Evolutionary conservation across 2,888 invertebrate species (phyloP), one percentile per base, ranked within the genome.

Genomic region (Aspidiotus rigidus): DNA sequence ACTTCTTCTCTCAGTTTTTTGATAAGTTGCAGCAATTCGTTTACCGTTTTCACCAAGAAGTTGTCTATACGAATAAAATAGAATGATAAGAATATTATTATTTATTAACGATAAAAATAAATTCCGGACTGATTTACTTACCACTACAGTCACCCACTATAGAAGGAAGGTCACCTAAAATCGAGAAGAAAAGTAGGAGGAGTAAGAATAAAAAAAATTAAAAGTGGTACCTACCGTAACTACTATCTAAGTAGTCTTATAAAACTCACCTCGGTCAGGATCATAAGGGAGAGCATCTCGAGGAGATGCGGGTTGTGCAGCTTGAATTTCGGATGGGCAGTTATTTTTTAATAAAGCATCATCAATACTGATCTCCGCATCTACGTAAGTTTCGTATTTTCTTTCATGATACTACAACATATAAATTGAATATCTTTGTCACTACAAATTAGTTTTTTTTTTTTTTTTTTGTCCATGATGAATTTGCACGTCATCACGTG

Each of bases 1-100:
- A 90, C 81, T 79, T 89, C 88, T 71, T 83, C 82, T 74, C 86
- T 85, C 56, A 93, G 82, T 67, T 83, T 78, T 75, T 85, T 86
- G n/a, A 86, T 84, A 62, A 84, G 81, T 73, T 81, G 81, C 75
- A 86, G 85, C 72, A 89, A 80, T 74, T 85, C 83, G 76, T 85
- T 85, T 73, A 89, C 78, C 7, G 85, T 83, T 77, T 84, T 85
- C 74, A 85, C 81, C 74, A 88, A 79, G 72, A 83, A 80, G 75
- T 82, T 83, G 64, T 81, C 82, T 75, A 77, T 5, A 5, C 28
- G 5, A 28, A 28, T 28, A 28, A 28, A 28, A 28, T 28, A 28
- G 28, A 28, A 5, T 28, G 28, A 28, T 28, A 28, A 28, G 1
- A 28, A 28, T 28, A 28, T 28, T n/a, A n/a, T n/a, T n/a, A n/a